These are phyloP conservation scores for Argopecten irradians DNA, from an alignment of 1,140 invertebrate genomes.

Conservation along the genomic window DNA sequence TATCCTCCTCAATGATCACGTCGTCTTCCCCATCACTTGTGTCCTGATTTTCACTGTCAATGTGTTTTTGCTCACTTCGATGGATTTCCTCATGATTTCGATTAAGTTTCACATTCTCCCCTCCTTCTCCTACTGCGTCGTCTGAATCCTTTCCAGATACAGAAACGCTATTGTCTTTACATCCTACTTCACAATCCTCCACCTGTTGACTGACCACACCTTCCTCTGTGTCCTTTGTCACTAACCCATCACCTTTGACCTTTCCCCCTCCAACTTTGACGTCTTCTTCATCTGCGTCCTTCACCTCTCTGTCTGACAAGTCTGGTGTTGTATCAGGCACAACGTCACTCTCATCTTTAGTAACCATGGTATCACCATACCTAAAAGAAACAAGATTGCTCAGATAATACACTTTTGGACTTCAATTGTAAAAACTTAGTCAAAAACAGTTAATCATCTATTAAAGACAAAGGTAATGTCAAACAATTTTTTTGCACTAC, in stretches of 20 bases:
- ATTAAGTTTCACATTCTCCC: not conserved
- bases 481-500: too few relatives aligned
- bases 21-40: not conserved
- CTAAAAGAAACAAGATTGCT: not conserved
- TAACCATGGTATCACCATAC: slow-evolving; percentile 15
- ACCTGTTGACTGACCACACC: not conserved
- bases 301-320: slow-evolving; percentile 1
- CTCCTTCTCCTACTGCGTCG: not conserved
- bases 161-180: not conserved
- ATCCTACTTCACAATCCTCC: not conserved
- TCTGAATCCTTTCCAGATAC: not conserved
- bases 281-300: not conserved
- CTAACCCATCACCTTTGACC: not conserved
- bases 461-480: too few relatives aligned
- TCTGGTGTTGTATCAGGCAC: not conserved
- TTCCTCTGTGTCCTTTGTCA: not conserved
- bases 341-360: not conserved
- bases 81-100: not conserved
- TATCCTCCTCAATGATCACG: not conserved
- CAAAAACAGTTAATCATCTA: too few relatives aligned
- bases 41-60: not conserved
- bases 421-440: too few relatives aligned
- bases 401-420: too few relatives aligned
- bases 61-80: not conserved
- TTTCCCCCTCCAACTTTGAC: not conserved